phyloP scores from a whole-genome alignment of 1,140 invertebrate species.

The Dufourea novaeangliae region DNA sequence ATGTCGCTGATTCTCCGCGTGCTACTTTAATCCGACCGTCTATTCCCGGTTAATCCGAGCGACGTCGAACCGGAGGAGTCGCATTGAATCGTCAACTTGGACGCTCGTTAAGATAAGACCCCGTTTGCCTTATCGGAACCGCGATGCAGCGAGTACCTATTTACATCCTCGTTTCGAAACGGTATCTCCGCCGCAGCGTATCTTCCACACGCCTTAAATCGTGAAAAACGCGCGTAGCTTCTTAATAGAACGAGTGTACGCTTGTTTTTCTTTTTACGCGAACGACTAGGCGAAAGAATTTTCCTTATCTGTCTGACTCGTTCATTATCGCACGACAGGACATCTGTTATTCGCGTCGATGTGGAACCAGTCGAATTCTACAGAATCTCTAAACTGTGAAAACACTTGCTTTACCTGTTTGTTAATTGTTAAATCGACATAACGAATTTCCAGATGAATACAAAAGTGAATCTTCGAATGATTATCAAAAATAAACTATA shows the following conservation, averaged over 20 bases:
- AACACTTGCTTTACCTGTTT: no score
- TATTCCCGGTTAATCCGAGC: neutral
- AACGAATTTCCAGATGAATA: no score
- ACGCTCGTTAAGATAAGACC: constrained; percentile 26
- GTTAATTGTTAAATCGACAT: no score
- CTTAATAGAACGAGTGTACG: constrained; percentile 16
- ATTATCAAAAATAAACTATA: no score
- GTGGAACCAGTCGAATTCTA: no score
- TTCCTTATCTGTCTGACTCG: constrained; percentile 12
- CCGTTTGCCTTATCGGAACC: constrained; percentile 40
- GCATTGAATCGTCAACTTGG: constrained; percentile 22
- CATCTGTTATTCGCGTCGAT: no score
- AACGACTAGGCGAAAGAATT: neutral
- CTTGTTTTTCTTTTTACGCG: neutral
- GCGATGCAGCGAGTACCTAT: neutral
- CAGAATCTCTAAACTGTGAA: no score
- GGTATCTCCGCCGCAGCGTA: neutral
- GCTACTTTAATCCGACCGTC: neutral
- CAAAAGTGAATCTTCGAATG: no score
- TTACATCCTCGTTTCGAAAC: constrained; percentile 23
- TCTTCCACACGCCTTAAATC: neutral
- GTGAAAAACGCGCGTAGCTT: constrained; percentile 10
- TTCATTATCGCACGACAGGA: no score
- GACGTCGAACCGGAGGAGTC: neutral
- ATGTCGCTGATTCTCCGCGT: neutral